Conservation (phyloP, 2,888 invertebrate species). For the Escarpia spicata region DNA sequence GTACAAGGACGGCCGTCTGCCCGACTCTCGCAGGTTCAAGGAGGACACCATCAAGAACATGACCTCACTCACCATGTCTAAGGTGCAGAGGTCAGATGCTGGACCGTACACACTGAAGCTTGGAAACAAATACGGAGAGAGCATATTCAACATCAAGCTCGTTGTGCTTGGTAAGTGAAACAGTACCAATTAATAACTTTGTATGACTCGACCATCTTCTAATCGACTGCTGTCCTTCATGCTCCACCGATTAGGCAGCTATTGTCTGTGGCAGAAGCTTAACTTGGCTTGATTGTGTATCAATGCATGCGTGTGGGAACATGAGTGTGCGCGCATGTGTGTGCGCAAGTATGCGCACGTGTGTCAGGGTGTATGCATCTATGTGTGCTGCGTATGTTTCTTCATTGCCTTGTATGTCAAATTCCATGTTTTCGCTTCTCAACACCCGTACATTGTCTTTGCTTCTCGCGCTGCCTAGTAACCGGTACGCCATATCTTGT, state of each 20-base stretch:
- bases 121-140: slow-evolving; percentile 88
- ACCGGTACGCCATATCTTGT: neutral
- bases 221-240: slow-evolving; percentile 5
- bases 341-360: neutral
- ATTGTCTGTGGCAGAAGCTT: too few species aligned
- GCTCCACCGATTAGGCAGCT: neutral
- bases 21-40: slow-evolving; percentile 33
- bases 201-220: neutral
- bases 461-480: neutral
- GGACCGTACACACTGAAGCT: slow-evolving; percentile 42
- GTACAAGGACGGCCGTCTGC: slow-evolving; percentile 38
- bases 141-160: slow-evolving; percentile 55
- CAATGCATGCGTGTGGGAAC: neutral
- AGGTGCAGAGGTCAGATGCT: slow-evolving; percentile 52
- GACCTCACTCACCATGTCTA: slow-evolving; percentile 35
- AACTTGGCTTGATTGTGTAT: neutral
- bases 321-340: neutral
- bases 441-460: neutral
- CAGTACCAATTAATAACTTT: neutral
- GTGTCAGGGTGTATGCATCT: neutral
- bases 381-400: neutral
- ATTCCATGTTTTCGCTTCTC: neutral
- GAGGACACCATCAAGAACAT: slow-evolving; percentile 33
- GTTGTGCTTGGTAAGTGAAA: slow-evolving; percentile 69
- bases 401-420: neutral